Conservation (phyloP, 2,113 vertebrate genomes). For the Vicugna pacos region DNA sequence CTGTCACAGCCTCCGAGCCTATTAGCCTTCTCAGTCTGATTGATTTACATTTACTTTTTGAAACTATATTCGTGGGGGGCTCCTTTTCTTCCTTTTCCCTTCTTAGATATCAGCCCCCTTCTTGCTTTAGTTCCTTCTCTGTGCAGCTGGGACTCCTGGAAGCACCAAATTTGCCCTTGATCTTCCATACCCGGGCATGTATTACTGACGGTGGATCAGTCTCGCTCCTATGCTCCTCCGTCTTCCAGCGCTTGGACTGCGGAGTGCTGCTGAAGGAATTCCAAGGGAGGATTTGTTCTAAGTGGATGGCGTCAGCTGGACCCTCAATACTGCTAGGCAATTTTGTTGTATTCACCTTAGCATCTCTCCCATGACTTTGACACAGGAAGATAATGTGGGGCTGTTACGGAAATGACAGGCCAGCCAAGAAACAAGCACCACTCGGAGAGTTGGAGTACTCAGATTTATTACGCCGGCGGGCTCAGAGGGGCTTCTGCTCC, state of each 20-base stretch:
- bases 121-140: neutral
- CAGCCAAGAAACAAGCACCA: too few species aligned
- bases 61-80: neutral
- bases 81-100: neutral
- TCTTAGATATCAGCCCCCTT: neutral
- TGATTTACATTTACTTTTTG: neutral
- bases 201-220: neutral
- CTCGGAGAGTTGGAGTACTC: too few species aligned
- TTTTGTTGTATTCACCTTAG: neutral
- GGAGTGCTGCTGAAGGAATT: neutral
- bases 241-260: rapidly evolving
- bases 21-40: neutral
- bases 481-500: too few species aligned
- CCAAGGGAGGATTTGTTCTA: neutral
- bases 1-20: neutral
- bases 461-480: too few species aligned
- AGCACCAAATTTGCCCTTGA: neutral
- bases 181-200: neutral
- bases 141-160: neutral
- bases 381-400: too few species aligned
- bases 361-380: neutral
- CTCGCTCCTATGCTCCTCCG: rapidly evolving
- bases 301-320: neutral
- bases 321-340: rapidly evolving
- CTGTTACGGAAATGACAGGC: too few species aligned